Base-by-base conservation (phyloP, 2,113 vertebrate species). In the Geococcyx californianus region DNA sequence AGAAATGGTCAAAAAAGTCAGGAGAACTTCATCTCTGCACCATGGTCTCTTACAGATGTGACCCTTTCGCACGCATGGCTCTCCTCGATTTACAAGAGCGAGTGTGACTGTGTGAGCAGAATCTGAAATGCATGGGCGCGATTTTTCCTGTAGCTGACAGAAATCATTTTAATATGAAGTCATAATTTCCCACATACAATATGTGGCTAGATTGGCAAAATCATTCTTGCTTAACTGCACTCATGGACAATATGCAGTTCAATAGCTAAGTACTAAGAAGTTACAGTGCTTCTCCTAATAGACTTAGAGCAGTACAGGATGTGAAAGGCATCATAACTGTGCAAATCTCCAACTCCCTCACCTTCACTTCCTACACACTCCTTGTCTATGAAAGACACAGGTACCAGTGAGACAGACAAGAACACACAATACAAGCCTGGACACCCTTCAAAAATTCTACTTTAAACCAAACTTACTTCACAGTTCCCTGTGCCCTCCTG, bases 361-460 rank as follows among this genome's bases (percentile, higher is more conserved):
- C 33, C n/a, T 76, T 76, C 0, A 0, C 29, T 21, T 93, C 15
- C 11, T 52, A 36, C 34, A 19, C 16, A 17, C 0, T 1, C 45
- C 28, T 4, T 16, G 10, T 52, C 49, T 58, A 3, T 3, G 23
- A 7, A 68, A 18, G 29, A 40, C n/a, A 34, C 3, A 25, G 28
- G 31, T 34, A 31, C 24, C 2, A 1, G 40, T 8, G 36, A 64
- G 51, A 10, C 4, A 77, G 33, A 26, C 4, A 26, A 55, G 4
- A 77, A 14, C 31, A 18, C 2, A 3, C 34, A n/a, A 4, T 0
- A 0, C 0, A 1, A 89, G 25, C 49, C 36, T 5, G 3, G 33
- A 78, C 28, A 31, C 13, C 28, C 16, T 0, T 0, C 16, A 34
- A 70, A 63, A 84, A 49, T 33, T n/a, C 31, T 59, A 25, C 24